Percentiles rank a stretch among this genome's conserved stretches.
These are phyloP conservation scores for Falco concolor DNA, from an alignment of 2,797 vertebrate genomes.

Conservation along the genomic window DNA sequence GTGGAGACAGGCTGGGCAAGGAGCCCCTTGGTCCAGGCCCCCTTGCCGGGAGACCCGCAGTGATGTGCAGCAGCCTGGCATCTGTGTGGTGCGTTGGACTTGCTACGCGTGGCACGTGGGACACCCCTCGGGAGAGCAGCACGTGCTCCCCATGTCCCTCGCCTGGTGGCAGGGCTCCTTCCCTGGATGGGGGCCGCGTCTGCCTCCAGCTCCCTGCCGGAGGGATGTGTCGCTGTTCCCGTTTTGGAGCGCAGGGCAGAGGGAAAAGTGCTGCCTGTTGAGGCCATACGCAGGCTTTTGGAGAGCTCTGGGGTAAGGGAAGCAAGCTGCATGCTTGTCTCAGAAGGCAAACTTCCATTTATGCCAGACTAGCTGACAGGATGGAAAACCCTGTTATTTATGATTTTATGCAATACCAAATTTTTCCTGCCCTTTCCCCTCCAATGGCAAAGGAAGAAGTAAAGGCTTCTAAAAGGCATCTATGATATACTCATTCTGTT, in stretches of 20 bases:
- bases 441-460: not conserved
- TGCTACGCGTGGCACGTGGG: rapidly evolving
- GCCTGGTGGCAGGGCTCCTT: not conserved
- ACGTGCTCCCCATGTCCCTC: rapidly evolving
- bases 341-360: not conserved
- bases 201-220: rapidly evolving
- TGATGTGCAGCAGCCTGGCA: rapidly evolving
- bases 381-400: not conserved
- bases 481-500: not conserved
- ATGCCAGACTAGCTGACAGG: not conserved
- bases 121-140: not conserved
- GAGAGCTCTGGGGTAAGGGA: not conserved
- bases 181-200: rapidly evolving
- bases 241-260: not conserved
- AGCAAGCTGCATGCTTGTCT: not conserved
- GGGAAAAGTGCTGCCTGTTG: not conserved
- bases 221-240: not conserved
- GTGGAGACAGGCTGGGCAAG: not conserved
- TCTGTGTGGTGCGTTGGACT: rapidly evolving
- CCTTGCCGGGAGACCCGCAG: rapidly evolving
- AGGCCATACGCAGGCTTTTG: rapidly evolving
- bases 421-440: not conserved
- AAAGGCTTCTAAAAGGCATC: not conserved
- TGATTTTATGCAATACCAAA: not conserved
- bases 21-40: not conserved